Base-by-base conservation (phyloP, 1,140 invertebrate genomes). In the Ceratina australensis region DNA sequence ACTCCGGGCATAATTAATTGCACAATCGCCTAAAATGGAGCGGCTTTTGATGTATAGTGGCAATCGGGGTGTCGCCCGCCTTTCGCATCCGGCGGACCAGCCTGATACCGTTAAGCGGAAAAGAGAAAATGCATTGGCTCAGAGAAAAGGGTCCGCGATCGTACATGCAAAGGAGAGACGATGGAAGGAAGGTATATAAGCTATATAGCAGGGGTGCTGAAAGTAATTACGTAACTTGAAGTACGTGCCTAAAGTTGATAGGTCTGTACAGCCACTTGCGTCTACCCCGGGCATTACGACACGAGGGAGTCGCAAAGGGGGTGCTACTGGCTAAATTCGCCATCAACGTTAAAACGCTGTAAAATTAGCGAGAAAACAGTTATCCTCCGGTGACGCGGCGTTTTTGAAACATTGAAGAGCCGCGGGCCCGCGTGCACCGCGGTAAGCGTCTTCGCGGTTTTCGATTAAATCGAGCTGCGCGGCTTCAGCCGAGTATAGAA, bases 221-320 rank as follows among this genome's bases (percentile, higher is more conserved):
- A 87, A 87, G 84, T 87, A 86, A 87, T 86, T 87, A 80, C 80
- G 73, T 87, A 86, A 87, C 80, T 79, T 52, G 49, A 81, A 81
- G 76, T 79, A 76, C 79, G 78, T 73, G 78, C 76, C 81, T 86
- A 85, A 85, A 87, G 85, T 82, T 63, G 81, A 85, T 84, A 67
- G 82, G 57, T 63, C 79, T 63, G 68, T 85, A 76, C 59, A 80
- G 73, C 78, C 65, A 80, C 78, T 80, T 77, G 63, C 73, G 28
- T 77, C 57, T 77, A 77, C 74, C 74, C 74, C 18, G 33, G n/a
- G 47, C 52, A 71, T 77, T 71, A 71, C 57, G 66, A n/a, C 66
- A 20, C 26, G 47, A 77, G 74, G 66, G 74, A 66, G 56, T 54
- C 15, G 74, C 47, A 15, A 42, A 63, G 60, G 74, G 57, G 67